A percentile compares a stretch with the other conserved stretches of the same genome.
These are phyloP conservation scores for Sebastes steindachneri DNA, from an alignment of 2,797 vertebrate genomes.

Conservation along the genomic window DNA sequence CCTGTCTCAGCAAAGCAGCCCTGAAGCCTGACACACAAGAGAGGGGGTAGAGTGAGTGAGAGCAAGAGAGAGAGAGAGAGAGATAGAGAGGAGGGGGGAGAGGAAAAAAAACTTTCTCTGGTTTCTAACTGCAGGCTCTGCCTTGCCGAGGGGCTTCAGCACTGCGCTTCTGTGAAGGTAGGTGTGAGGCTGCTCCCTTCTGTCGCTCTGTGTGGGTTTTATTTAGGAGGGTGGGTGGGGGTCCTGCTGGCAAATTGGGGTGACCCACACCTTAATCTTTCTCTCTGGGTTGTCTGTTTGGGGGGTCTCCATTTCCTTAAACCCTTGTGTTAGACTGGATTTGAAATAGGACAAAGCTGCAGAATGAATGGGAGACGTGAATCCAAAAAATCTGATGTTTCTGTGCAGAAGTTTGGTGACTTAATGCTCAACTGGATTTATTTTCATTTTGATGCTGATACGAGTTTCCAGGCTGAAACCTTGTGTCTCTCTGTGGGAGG, in stretches of 20 bases:
- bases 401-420: background rate
- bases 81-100: background rate
- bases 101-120: constrained; percentile 52
- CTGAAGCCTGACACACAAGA: constrained; percentile 40
- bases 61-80: background rate
- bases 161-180: constrained; percentile 81
- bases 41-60: background rate
- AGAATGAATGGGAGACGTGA: background rate
- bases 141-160: constrained; percentile 70
- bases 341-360: background rate
- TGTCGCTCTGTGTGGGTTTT: constrained; percentile 14
- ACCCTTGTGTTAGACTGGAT: background rate
- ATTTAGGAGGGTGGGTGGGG: background rate
- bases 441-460: background rate
- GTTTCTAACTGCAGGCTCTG: constrained; percentile 64
- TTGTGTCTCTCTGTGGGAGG: background rate
- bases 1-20: constrained; percentile 65
- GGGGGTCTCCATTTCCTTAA: background rate
- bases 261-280: constrained; percentile 21
- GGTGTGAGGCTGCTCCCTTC: constrained; percentile 64
- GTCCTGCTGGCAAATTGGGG: background rate
- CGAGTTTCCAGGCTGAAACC: background rate
- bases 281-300: constrained; percentile 19
- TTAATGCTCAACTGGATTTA: background rate
- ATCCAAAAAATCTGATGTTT: background rate